A percentile compares a stretch with the other conserved stretches of the same genome.
phyloP scores from a whole-genome alignment of 2,888 invertebrate species.

The Baccha elongata region DNA sequence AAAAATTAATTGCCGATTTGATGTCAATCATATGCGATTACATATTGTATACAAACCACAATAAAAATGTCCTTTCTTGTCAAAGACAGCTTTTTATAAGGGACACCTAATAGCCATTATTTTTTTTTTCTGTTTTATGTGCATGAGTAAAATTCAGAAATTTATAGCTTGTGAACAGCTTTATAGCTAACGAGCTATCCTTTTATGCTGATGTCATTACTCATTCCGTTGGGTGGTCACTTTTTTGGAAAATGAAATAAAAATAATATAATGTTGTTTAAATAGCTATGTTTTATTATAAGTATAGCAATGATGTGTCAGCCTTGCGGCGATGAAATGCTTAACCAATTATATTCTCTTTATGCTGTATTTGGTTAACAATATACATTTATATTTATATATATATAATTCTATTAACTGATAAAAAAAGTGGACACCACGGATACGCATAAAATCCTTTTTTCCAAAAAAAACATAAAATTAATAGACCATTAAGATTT shows the following conservation, averaged over 20 bases:
- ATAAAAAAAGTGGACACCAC: neutral
- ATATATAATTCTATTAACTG: neutral
- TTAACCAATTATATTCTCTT: slow-evolving; percentile 48
- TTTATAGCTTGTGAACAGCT: slow-evolving; percentile 40
- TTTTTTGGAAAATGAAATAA: slow-evolving; percentile 16
- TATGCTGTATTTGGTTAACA: slow-evolving; percentile 13
- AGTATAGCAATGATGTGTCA: neutral
- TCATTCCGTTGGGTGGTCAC: slow-evolving; percentile 55
- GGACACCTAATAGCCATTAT: slow-evolving; percentile 16
- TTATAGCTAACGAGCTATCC: slow-evolving; percentile 48
- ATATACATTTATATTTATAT: too few relatives aligned
- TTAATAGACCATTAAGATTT: slow-evolving; percentile 71
- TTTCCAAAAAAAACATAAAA: slow-evolving; percentile 39
- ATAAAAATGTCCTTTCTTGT: neutral
- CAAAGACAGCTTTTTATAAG: neutral
- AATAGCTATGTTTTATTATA: neutral
- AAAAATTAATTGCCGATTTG: slow-evolving; percentile 19
- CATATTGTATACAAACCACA: neutral
- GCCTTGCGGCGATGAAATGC: slow-evolving; percentile 42
- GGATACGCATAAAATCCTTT: slow-evolving; percentile 55
- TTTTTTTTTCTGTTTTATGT: slow-evolving; percentile 25
- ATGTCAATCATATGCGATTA: slow-evolving; percentile 47
- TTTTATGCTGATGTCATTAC: slow-evolving; percentile 54
- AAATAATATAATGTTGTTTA: neutral
- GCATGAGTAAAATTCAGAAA: slow-evolving; percentile 36